These are phyloP conservation scores for Tauraco erythrolophus DNA, from an alignment of 2,113 vertebrate species.

Conservation along the genomic window DNA sequence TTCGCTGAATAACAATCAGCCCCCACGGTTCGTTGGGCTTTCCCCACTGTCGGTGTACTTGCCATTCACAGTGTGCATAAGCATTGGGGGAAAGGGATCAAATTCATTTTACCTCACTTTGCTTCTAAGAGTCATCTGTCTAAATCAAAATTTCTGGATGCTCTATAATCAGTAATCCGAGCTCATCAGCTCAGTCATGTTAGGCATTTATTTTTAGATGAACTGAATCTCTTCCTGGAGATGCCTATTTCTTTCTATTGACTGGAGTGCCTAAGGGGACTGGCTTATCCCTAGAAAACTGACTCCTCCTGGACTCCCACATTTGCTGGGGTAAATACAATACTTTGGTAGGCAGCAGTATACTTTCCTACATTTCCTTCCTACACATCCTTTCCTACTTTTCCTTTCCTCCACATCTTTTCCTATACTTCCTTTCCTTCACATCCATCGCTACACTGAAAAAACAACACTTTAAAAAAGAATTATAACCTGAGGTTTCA, in stretches of 20 bases:
- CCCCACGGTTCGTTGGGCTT: rapidly evolving
- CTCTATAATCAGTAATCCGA: neutral
- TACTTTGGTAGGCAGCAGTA: neutral
- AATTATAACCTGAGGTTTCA: neutral
- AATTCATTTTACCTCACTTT: neutral
- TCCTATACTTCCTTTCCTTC: neutral
- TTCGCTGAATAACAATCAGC: neutral
- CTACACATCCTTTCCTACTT: neutral
- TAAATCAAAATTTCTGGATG: neutral
- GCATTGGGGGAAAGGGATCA: neutral
- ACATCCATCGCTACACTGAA: neutral
- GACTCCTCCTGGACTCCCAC: neutral
- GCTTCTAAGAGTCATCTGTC: neutral
- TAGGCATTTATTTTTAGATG: neutral
- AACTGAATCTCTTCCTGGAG: neutral
- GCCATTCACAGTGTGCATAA: neutral
- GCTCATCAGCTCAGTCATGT: neutral
- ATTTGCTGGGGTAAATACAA: neutral
- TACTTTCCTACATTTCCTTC: neutral
- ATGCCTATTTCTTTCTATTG: neutral
- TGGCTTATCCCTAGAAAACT: neutral
- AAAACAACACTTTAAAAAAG: neutral
- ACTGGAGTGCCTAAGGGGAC: neutral
- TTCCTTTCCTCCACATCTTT: neutral
- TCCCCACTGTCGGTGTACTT: neutral